phyloP scores from a whole-genome alignment of 2,797 vertebrate species.

The Betta splendens region DNA sequence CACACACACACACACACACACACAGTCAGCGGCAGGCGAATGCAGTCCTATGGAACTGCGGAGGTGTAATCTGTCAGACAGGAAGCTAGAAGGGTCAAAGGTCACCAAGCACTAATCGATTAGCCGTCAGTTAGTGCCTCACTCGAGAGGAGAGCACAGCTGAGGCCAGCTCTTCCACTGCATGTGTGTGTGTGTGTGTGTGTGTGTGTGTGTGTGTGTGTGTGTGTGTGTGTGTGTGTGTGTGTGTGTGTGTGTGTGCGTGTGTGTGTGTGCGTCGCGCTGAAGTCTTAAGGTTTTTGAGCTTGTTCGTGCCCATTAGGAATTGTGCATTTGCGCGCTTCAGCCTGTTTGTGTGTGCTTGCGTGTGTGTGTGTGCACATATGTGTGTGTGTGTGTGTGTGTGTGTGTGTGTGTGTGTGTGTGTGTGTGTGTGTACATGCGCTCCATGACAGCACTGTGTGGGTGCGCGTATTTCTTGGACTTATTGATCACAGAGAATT shows the following conservation, averaged over 20 bases:
- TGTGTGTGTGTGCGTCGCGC: no score
- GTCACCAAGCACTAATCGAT: conserved; percentile 83
- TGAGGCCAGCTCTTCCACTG: conserved; percentile 82
- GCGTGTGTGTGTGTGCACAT: conserved; percentile 33
- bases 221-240: no score
- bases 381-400: conserved; percentile 74
- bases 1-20: conserved; percentile 17
- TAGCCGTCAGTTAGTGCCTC: conserved; percentile 80
- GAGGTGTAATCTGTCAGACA: conserved; percentile 84
- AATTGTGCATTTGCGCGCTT: no score
- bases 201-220: conserved; percentile 35
- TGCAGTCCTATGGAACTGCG: conserved; percentile 57
- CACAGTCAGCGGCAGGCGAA: conserved; percentile 29
- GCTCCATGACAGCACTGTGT: conserved; percentile 86
- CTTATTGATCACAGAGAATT: conserved; percentile 92
- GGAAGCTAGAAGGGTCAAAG: conserved; percentile 81
- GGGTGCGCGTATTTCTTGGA: conserved; percentile 66
- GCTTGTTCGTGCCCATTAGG: conserved; percentile 40
- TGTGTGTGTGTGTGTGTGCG: no score
- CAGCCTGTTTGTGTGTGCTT: conserved; percentile 35
- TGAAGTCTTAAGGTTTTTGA: conserved; percentile 40
- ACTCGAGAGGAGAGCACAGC: conserved; percentile 83
- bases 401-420: conserved; percentile 33
- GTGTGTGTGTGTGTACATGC: conserved; percentile 34
- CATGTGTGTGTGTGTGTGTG: conserved; percentile 27